These are phyloP conservation scores for Muricea muricata DNA, from an alignment of 92 coral and sea anemone species.

Conservation along the genomic window DNA sequence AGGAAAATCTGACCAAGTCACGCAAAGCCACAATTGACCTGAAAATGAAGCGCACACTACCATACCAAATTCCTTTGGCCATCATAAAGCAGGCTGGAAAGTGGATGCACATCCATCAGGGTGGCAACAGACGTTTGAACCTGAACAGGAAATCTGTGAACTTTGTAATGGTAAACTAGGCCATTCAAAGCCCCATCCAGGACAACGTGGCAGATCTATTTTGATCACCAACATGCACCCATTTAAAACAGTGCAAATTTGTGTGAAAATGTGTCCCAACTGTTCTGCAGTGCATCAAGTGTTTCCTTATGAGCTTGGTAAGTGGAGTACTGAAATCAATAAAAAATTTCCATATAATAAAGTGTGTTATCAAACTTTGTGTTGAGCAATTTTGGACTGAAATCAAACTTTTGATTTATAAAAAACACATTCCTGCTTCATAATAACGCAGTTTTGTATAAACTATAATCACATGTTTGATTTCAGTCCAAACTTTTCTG, in stretches of 20 bases:
- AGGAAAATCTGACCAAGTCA: not conserved
- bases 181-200: not conserved
- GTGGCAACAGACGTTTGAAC: not conserved
- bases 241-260: not conserved
- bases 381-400: no score
- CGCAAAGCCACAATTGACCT: constrained; percentile 20
- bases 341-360: no score
- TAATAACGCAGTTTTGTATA: not conserved
- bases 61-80: not conserved
- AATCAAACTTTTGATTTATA: no score
- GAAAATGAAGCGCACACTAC: constrained; percentile 30
- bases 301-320: not conserved
- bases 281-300: not conserved
- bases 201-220: not conserved
- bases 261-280: not conserved
- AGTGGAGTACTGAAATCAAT: no score
- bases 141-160: not conserved
- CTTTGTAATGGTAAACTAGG: constrained; percentile 1
- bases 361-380: no score
- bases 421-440: no score
- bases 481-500: no score
- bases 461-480: not conserved
- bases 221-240: not conserved
- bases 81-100: not conserved
- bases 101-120: not conserved